Evolutionary conservation across 2,113 vertebrate species (phyloP).

Genomic region (Chaetops frenatus): DNA sequence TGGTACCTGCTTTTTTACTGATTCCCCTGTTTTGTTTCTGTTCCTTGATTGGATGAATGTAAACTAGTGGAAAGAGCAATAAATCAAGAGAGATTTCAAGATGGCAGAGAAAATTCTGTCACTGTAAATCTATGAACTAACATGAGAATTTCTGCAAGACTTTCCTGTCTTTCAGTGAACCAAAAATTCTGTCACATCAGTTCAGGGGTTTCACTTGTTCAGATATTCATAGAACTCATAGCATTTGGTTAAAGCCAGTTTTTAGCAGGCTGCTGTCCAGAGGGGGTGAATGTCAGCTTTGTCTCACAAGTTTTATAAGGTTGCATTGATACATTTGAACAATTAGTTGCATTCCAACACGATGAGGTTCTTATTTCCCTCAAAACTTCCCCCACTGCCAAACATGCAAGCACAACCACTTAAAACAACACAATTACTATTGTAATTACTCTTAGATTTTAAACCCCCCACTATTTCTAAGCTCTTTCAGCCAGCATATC

Average conservation of each 20-base stretch:
- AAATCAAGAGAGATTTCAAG: constrained; percentile 48
- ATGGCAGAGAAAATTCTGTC: constrained; percentile 1
- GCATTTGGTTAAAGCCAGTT: neutral
- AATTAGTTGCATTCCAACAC: constrained; percentile 36
- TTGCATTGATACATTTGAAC: constrained; percentile 21
- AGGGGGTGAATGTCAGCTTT: neutral
- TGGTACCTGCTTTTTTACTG: constrained; percentile 34
- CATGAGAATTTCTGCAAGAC: neutral
- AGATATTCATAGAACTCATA: neutral
- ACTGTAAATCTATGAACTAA: neutral
- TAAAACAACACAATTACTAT: neutral
- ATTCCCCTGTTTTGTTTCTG: constrained; percentile 17
- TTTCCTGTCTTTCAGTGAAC: neutral
- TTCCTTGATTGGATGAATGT: constrained; percentile 53
- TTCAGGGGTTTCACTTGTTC: neutral
- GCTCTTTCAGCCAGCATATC: neutral
- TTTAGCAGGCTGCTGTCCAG: neutral
- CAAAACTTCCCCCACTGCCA: neutral
- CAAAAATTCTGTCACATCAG: neutral
- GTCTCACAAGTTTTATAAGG: constrained; percentile 19
- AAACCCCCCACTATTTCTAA: neutral
- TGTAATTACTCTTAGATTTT: neutral
- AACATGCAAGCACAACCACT: neutral
- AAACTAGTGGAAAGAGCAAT: constrained; percentile 52
- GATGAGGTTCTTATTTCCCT: constrained; percentile 10